Base-by-base conservation (phyloP, 1,140 invertebrate species). In the Drosophila saltans region DNA sequence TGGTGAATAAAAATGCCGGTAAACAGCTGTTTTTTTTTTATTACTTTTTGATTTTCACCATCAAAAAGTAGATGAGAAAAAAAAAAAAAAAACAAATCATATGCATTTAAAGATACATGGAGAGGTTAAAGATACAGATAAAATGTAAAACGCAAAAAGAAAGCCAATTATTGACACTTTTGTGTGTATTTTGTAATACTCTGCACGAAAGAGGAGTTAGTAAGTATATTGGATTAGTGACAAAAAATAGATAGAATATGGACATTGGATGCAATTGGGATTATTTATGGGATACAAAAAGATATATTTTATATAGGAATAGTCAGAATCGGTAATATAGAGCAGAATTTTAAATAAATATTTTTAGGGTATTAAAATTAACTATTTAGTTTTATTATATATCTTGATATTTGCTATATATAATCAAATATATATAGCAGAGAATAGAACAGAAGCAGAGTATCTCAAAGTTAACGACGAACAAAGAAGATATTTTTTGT, bases 1-100 rank as follows among this genome's bases (percentile, higher is more conserved):
- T 78, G 84, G 84, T 80, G 84, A 24, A 64, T 75, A 71, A 72
- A 81, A 77, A 90, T 78, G 86, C 86, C 86, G 86, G 86, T 74
- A 86, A 90, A 90, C 86, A 90, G 81, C 86, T 90, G 86, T 72
- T 90, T 24, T 16, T 16, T 68, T 65, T n/a, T 61, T 66, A 60
- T 61, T 28, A 56, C 9, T 36, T 48, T 55, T 66, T 67, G 78
- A 64, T 69, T 64, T 66, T 73, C 72, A 67, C 45, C 45, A 52
- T 4, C 24, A 10, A 24, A 48, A 24, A 24, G 16, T 16, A 24
- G 16, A 45, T 45, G 43, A 45, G 6, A 36, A 6, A 5, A 36
- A 36, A 36, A 6, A 36, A 36, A 36, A 36, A 36, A 7, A 36
- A 0, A 48, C 21, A 45, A 48, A 48, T 8, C 6, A 24, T 45